Evolutionary conservation across 2,797 vertebrate species (phyloP).

Genomic region (Chaetophractus vellerosus): DNA sequence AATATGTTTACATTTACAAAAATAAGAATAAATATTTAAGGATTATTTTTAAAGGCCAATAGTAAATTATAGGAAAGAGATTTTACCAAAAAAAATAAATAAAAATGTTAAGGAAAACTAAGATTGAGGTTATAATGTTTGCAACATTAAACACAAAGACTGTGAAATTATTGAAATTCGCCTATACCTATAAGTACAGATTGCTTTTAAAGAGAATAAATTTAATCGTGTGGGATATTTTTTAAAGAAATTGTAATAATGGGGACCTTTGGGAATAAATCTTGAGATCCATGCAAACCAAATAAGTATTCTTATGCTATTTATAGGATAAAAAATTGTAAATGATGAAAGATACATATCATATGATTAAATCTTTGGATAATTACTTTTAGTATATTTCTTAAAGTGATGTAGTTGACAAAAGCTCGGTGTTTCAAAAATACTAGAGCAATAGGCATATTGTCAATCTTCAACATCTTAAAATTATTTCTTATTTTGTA

Average conservation of each 20-base stretch:
- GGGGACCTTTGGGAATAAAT: neutral
- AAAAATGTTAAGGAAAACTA: neutral
- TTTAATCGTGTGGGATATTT: neutral
- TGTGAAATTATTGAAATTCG: neutral
- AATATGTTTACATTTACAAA: neutral
- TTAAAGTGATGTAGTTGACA: neutral
- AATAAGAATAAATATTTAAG: neutral
- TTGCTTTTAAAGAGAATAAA: neutral
- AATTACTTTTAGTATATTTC: neutral
- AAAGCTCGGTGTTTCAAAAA: neutral
- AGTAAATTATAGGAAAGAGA: neutral
- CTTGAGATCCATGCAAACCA: neutral
- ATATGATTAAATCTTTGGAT: neutral
- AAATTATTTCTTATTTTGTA: constrained; percentile 2
- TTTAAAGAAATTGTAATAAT: neutral
- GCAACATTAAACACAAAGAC: neutral
- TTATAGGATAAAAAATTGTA: neutral
- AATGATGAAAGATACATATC: neutral
- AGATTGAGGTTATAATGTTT: neutral
- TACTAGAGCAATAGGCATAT: neutral
- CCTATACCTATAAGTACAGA: neutral
- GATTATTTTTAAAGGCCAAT: neutral
- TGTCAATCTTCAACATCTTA: neutral
- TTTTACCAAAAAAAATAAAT: neutral
- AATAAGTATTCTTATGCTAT: neutral